phyloP scores from a whole-genome alignment of 2,888 invertebrate species.

The Erannis defoliaria region DNA sequence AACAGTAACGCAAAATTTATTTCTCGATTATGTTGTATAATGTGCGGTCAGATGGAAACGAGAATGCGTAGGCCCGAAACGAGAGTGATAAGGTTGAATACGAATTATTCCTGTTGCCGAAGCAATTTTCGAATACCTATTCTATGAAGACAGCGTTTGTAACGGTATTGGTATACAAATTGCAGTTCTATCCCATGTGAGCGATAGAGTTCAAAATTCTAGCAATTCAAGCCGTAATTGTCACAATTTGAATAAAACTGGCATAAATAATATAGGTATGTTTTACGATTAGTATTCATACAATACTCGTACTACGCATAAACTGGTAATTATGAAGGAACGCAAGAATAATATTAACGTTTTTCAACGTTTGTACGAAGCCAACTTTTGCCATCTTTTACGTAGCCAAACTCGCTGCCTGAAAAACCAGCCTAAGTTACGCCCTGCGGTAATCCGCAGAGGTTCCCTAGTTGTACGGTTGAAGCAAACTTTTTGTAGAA shows the following conservation, averaged over 20 bases:
- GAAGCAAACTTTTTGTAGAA: constrained; percentile 21
- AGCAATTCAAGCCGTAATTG: background rate
- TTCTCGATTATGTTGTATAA: constrained; percentile 75
- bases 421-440: constrained; percentile 18
- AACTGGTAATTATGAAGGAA: constrained; percentile 8
- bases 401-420: constrained; percentile 8
- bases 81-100: constrained; percentile 53
- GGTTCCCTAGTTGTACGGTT: constrained; percentile 15
- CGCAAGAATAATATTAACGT: constrained; percentile 11
- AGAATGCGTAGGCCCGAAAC: constrained; percentile 44
- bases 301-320: background rate
- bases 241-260: constrained; percentile 6
- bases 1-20: constrained; percentile 71
- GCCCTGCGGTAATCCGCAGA: constrained; percentile 21
- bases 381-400: constrained; percentile 12
- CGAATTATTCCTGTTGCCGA: constrained; percentile 50
- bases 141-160: constrained; percentile 21
- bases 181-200: constrained; percentile 5
- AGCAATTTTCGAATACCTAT: constrained; percentile 38
- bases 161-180: constrained; percentile 19
- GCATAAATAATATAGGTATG: background rate
- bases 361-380: constrained; percentile 3
- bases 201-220: constrained; percentile 12
- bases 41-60: constrained; percentile 55
- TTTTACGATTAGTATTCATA: constrained; percentile 7